These are phyloP conservation scores for Drosophila mayri DNA, from an alignment of 1,140 invertebrate genomes.

Conservation along the genomic window DNA sequence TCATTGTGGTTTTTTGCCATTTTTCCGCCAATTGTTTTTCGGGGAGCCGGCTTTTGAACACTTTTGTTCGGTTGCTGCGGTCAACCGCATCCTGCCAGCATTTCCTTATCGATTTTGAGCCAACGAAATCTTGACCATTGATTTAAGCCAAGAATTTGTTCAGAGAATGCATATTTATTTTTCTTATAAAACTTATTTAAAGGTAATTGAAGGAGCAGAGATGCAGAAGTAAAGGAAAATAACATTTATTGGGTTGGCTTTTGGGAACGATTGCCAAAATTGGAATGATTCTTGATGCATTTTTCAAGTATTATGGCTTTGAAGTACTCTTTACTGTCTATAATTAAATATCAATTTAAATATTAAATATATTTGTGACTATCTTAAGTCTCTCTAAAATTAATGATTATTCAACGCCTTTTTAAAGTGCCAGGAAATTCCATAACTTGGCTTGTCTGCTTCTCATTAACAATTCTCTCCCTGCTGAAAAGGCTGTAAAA, in stretches of 20 bases:
- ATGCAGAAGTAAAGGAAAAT: too few species aligned
- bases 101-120: slow-evolving; percentile 9
- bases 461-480: slow-evolving; percentile 1
- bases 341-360: too few species aligned
- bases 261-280: not conserved
- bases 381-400: too few species aligned
- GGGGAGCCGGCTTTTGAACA: slow-evolving; percentile 42
- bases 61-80: slow-evolving; percentile 49
- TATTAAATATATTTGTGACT: too few species aligned
- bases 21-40: slow-evolving; percentile 72
- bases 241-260: not conserved
- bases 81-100: slow-evolving; percentile 38
- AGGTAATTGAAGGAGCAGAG: not conserved
- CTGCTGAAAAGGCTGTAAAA: slow-evolving; percentile 3
- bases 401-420: not conserved
- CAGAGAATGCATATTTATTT: not conserved
- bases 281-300: too few species aligned
- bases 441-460: not conserved
- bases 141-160: slow-evolving; percentile 6
- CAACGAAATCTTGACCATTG: not conserved
- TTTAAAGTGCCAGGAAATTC: slow-evolving; percentile 25
- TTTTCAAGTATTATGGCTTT: not conserved
- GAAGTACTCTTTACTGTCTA: too few species aligned
- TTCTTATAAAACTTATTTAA: not conserved
- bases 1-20: slow-evolving; percentile 43